A percentile compares a stretch with the other conserved stretches of the same genome.
phyloP scores from a whole-genome alignment of 1,140 invertebrate genomes.

The Drosophila busckii region DNA sequence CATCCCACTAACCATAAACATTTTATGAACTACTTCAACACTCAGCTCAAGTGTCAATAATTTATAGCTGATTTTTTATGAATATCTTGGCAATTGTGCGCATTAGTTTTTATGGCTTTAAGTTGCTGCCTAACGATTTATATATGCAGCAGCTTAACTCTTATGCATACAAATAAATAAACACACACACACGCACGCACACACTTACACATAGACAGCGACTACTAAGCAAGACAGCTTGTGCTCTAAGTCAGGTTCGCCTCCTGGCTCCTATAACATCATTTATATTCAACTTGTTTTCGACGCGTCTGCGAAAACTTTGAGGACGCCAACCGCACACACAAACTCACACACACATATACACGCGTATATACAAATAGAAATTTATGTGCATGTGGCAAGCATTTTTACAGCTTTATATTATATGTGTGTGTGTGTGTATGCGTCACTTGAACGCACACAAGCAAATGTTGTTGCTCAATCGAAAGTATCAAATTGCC shows the following conservation, averaged over 20 bases:
- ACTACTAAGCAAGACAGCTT: slow-evolving; percentile 40
- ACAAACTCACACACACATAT: slow-evolving; percentile 12
- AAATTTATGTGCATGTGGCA: slow-evolving; percentile 43
- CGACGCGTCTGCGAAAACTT: slow-evolving; percentile 52
- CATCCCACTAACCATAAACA: no score
- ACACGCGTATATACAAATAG: slow-evolving; percentile 1
- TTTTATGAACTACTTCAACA: no score
- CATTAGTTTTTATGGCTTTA: slow-evolving; percentile 62
- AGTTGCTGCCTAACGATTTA: slow-evolving; percentile 65
- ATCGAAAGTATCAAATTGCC: slow-evolving; percentile 78
- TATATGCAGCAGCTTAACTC: slow-evolving; percentile 54
- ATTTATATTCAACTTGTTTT: slow-evolving; percentile 77
- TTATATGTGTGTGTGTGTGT: slow-evolving; percentile 14
- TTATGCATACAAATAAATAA: slow-evolving; percentile 65
- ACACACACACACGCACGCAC: slow-evolving; percentile 19
- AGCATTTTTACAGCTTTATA: slow-evolving; percentile 63
- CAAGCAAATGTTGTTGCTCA: slow-evolving; percentile 78
- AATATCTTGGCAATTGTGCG: slow-evolving; percentile 34
- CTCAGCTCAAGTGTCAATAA: no score
- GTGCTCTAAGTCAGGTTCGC: slow-evolving; percentile 36
- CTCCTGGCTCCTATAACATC: slow-evolving; percentile 50
- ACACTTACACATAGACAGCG: not conserved
- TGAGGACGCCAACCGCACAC: slow-evolving; percentile 29
- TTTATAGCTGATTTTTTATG: no score
- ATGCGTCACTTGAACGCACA: slow-evolving; percentile 71